Evolutionary conservation across 2,113 vertebrate species (phyloP).

Genomic region (Oreochromis spilurus): DNA sequence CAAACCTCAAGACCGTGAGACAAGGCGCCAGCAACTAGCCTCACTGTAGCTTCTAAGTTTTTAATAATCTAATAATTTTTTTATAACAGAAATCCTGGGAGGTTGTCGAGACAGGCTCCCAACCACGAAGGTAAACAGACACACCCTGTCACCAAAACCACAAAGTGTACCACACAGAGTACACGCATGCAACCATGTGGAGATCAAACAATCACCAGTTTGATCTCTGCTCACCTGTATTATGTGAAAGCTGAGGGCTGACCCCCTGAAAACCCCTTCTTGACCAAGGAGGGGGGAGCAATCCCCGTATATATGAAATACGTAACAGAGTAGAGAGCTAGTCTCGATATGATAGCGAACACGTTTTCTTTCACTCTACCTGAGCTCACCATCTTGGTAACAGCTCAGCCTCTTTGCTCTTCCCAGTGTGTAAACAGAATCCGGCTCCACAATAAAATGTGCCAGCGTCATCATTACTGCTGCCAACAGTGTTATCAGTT

Average conservation of each 20-base stretch:
- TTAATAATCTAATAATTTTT: accelerated
- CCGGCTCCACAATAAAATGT: not conserved
- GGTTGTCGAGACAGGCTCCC: not conserved
- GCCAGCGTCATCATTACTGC: not conserved
- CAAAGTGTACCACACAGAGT: not conserved
- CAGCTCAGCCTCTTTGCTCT: accelerated
- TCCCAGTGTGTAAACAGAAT: not conserved
- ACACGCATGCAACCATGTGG: not conserved
- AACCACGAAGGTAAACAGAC: not conserved
- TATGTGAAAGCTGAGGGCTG: too few relatives aligned
- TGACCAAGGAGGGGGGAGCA: too few relatives aligned
- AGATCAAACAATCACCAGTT: not conserved
- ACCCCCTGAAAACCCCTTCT: too few relatives aligned
- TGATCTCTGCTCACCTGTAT: not conserved
- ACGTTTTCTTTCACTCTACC: not conserved
- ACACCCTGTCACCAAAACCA: not conserved
- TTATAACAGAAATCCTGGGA: not conserved
- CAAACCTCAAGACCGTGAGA: not conserved
- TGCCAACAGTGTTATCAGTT: not conserved
- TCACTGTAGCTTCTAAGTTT: not conserved
- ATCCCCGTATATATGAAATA: too few relatives aligned
- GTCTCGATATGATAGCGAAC: not conserved
- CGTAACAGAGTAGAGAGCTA: not conserved
- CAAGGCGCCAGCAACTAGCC: not conserved
- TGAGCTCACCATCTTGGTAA: not conserved